Evolutionary conservation across 2,797 vertebrate genomes (phyloP).

Genomic region (Natrix natrix): DNA sequence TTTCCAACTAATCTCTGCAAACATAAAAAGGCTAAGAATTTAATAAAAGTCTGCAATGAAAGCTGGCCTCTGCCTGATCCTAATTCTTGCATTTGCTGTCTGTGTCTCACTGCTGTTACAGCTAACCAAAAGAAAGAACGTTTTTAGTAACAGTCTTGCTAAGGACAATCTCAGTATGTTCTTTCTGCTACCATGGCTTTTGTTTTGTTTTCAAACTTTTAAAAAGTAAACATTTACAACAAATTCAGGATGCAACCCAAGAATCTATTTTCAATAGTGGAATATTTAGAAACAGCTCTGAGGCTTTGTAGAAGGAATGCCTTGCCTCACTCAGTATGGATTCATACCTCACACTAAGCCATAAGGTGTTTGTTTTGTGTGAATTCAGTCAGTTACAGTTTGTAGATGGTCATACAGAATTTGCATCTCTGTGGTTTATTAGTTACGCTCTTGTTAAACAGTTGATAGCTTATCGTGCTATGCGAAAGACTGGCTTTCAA

Average conservation of each 20-base stretch:
- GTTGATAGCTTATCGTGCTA: neutral
- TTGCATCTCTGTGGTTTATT: neutral
- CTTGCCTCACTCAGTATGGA: neutral
- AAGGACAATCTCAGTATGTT: neutral
- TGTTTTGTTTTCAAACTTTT: neutral
- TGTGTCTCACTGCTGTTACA: neutral
- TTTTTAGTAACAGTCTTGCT: fast-evolving
- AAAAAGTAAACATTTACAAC: neutral
- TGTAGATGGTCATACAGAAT: neutral
- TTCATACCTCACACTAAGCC: neutral
- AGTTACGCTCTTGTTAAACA: neutral
- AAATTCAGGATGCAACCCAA: neutral
- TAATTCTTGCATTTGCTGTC: neutral
- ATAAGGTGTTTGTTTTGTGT: neutral
- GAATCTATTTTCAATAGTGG: neutral
- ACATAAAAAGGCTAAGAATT: neutral
- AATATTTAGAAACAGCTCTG: neutral
- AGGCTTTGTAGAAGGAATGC: neutral
- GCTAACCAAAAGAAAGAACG: neutral
- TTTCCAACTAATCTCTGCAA: slow-evolving; percentile 7
- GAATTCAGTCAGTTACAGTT: neutral
- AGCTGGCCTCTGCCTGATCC: neutral
- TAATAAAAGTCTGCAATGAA: neutral
- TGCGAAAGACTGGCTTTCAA: neutral
- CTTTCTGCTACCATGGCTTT: neutral